Conservation (phyloP, 53 echinoderm and acorn worm genomes). For the Echinometra lucunter region DNA sequence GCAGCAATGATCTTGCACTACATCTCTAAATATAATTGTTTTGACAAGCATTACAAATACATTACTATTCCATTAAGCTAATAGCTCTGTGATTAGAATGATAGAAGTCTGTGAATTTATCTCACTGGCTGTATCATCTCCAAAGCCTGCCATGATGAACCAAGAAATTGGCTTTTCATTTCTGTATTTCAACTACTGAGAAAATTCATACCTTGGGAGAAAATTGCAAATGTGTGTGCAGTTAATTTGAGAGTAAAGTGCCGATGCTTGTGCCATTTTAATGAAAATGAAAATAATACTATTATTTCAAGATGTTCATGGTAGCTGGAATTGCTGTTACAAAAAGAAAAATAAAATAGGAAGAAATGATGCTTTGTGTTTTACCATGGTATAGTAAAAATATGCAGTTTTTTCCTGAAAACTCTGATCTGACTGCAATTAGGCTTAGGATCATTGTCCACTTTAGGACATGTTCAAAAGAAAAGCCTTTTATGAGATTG, state of each 20-base stretch:
- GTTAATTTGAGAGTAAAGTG: not conserved
- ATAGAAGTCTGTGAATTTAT: not conserved
- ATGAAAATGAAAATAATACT: too few species aligned
- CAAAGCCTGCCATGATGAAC: not conserved
- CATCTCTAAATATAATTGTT: not conserved
- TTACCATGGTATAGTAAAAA: too few species aligned
- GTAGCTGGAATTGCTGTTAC: too few species aligned
- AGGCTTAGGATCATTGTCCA: too few species aligned
- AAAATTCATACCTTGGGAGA: not conserved
- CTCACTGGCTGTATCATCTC: not conserved
- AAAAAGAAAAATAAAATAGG: too few species aligned
- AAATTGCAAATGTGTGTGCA: not conserved
- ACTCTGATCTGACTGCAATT: too few species aligned
- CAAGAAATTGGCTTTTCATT: not conserved
- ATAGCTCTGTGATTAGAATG: not conserved
- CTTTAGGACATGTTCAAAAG: too few species aligned
- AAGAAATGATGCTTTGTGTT: too few species aligned
- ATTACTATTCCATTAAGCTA: not conserved
- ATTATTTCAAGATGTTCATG: too few species aligned
- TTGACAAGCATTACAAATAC: not conserved
- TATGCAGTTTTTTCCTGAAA: too few species aligned
- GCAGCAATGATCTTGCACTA: not conserved
- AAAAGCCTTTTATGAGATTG: too few species aligned
- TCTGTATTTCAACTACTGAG: not conserved
- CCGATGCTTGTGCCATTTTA: not conserved